phyloP scores from a whole-genome alignment of 2,113 vertebrate genomes.

The Poicephalus meyeri region DNA sequence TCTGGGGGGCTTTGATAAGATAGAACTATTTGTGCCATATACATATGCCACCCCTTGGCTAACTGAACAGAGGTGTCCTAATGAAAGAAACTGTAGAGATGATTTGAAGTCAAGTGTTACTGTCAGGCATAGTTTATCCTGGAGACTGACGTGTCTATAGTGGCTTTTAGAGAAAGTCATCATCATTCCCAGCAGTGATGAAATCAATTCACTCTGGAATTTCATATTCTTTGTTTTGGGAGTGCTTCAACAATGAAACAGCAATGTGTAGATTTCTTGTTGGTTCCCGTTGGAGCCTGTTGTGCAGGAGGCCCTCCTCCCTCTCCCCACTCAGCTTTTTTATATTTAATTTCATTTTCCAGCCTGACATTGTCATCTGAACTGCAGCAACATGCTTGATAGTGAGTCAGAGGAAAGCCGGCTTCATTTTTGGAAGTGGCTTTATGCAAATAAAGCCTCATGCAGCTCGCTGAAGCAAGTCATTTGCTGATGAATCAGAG shows the following conservation, averaged over 20 bases:
- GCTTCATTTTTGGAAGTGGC: slow-evolving; percentile 67
- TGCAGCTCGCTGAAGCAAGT: not conserved
- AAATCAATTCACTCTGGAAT: not conserved
- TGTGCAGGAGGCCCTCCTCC: not conserved
- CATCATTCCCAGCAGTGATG: not conserved
- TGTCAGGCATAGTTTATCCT: not conserved
- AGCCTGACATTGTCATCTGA: slow-evolving; percentile 65
- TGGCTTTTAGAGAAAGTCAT: not conserved
- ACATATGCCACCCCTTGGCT: not conserved
- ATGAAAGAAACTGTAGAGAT: not conserved
- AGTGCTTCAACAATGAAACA: not conserved
- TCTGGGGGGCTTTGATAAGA: not conserved
- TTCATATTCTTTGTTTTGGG: not conserved
- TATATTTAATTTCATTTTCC: slow-evolving; percentile 45
- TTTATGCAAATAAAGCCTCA: slow-evolving; percentile 43
- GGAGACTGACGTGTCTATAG: not conserved
- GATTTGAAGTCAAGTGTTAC: not conserved
- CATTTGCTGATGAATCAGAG: slow-evolving; percentile 56
- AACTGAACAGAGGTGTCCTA: not conserved
- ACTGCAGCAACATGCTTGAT: slow-evolving; percentile 48
- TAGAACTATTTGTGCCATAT: not conserved
- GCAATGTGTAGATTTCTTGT: not conserved
- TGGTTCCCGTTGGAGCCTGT: not conserved
- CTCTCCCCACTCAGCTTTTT: not conserved
- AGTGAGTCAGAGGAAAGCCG: slow-evolving; percentile 11